phyloP scores from a whole-genome alignment of 2,888 invertebrate species.

The Dynastes maya region DNA sequence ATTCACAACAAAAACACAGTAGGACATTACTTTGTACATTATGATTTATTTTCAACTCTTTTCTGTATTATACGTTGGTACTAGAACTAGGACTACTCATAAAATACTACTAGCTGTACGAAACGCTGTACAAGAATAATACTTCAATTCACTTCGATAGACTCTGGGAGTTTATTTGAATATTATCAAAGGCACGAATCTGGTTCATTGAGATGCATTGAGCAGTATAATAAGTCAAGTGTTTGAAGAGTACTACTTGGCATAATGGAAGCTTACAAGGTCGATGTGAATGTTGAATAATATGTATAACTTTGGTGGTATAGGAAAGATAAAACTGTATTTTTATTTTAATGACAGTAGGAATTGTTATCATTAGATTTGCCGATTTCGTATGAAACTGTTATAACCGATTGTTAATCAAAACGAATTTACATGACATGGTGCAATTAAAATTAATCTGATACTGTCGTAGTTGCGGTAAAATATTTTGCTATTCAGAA shows the following conservation, averaged over 20 bases:
- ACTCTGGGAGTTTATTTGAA: constrained; percentile 39
- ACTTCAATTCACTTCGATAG: constrained; percentile 39
- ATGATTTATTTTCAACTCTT: constrained; percentile 58
- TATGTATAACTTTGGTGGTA: too few relatives aligned
- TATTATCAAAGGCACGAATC: constrained; percentile 44
- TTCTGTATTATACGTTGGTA: neutral
- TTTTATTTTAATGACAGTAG: too few relatives aligned
- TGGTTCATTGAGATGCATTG: constrained; percentile 23
- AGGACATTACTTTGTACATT: constrained; percentile 58
- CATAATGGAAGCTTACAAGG: neutral
- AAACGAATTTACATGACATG: too few relatives aligned
- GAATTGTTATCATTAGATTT: too few relatives aligned
- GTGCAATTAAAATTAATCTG: too few relatives aligned
- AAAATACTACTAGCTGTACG: constrained; percentile 37
- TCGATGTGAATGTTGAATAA: neutral
- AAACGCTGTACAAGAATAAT: constrained; percentile 28
- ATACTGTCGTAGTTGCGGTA: too few relatives aligned
- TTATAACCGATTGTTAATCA: too few relatives aligned
- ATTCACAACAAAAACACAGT: constrained; percentile 63
- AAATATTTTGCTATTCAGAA: too few relatives aligned
- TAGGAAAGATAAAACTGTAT: too few relatives aligned
- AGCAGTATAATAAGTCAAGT: constrained; percentile 38
- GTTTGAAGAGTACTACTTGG: constrained; percentile 9
- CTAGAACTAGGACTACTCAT: constrained; percentile 12
- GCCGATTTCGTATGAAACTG: too few relatives aligned